Evolutionary conservation across 2,888 invertebrate species (phyloP), one percentile per base, ranked within the genome.

Genomic region (Euproctis similis): DNA sequence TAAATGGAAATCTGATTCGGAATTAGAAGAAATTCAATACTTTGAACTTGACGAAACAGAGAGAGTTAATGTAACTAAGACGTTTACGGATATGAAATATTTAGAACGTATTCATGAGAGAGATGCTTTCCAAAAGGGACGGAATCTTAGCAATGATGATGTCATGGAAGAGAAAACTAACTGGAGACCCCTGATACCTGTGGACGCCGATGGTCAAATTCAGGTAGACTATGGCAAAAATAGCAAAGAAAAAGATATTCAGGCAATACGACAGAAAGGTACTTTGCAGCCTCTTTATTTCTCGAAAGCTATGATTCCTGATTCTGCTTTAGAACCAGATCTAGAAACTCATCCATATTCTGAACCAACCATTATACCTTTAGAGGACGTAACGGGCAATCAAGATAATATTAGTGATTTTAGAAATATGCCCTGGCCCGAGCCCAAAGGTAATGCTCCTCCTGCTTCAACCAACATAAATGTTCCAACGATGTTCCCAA

Each of bases 1-100:
- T 3, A 89, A 90, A 59, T 97, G 95, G 92, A 92, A 92, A 58
- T 87, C 91, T 2, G 95, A 96, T 34, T 75, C 87, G 4, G 89
- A 92, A 44, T 80, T 98, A 16, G 93, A 93, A 52, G 90, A 93
- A 56, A 86, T 95, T 32, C 90, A 92, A 53, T 97, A 90, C 74
- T 98, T 98, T 71, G 97, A 97, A 70, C 78, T 97, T 46, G 97
- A 98, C 72, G 97, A 97, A 76, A 96, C 93, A 8, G 98, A 98
- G 77, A 88, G 98, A 59, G 95, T 96, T 1, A 98, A 98, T 76
- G 97, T 98, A 1, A 96, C 92, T 2, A 95, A 92, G 73, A 93
- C 89, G 16, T 97, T 97, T 73, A 92, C 90, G 17, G 96, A 96
- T 57, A 92, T 96, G 92, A 95, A 95, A 63, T 90, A 93, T 65